Base-by-base conservation (phyloP, 2,888 invertebrate genomes). In the Amblyteles armatorius region DNA sequence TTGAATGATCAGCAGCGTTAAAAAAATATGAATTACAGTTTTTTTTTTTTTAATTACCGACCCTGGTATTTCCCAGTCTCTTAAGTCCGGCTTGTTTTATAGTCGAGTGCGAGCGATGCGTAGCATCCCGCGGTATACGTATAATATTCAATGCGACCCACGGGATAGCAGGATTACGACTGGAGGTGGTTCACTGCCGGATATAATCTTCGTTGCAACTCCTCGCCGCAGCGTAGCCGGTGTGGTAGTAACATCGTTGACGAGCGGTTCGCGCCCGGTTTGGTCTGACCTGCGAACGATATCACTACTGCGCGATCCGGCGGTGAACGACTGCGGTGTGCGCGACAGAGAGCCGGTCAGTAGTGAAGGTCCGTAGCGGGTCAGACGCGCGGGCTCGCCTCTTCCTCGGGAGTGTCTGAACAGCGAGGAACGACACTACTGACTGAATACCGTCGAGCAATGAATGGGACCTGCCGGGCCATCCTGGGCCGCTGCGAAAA, bases 401-500 rank as follows among this genome's bases (percentile, higher is more conserved):
- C 63, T 19, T 74, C 29, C 50, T 65, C 29, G 79, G 19, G 52
- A 79, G 72, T 55, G 79, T 77, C 83, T 85, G 85, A 83, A 63
- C 85, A 80, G 77, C 48, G 50, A 82, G 80, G 60, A 55, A 63
- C 80, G 50, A 60, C 63, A 82, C 82, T 85, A 82, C 82, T 82
- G 55, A 72, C 71, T 52, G 77, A 72, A 55, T 69, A 33, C 26
- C 50, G 7, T 63, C 65, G 76, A 48, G 76, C 67, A 26, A 44
- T 36, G 36, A 73, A 80, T 73, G 81, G 16, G 44, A 74, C 63
- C 69, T 69, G 76, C 71, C 55, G 57, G 52, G 22, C 22, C 65
- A 67, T 16, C 40, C 63, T 16, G 19, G 22, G 44, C 52, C 63
- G 19, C 78, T 63, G 78, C 52, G 16, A 77, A 67, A 16, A 68